A percentile compares a stretch with the other conserved stretches of the same genome.
These are phyloP conservation scores for Hemaris fuciformis DNA, from an alignment of 2,888 invertebrate species.

Conservation along the genomic window DNA sequence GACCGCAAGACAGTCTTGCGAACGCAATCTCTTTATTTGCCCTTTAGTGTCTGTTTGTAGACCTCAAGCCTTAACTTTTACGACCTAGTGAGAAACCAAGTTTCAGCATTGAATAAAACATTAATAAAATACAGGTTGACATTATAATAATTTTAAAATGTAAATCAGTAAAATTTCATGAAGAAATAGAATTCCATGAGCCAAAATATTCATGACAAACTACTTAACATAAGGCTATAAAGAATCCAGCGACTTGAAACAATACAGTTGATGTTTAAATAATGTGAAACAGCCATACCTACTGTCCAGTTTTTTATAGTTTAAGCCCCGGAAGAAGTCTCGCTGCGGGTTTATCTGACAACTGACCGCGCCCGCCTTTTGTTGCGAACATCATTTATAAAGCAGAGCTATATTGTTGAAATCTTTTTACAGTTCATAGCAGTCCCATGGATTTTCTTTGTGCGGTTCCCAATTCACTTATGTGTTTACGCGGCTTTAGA, in stretches of 20 bases:
- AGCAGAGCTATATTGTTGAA: slow-evolving; percentile 28
- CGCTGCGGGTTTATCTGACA: slow-evolving; percentile 30
- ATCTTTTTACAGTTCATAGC: slow-evolving; percentile 28
- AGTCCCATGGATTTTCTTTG: slow-evolving; percentile 12
- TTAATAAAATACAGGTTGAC: no score
- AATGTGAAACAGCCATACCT: background rate
- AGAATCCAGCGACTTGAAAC: background rate
- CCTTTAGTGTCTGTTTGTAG: no score
- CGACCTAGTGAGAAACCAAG: no score
- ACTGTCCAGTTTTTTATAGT: slow-evolving; percentile 17
- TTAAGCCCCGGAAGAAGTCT: slow-evolving; percentile 19
- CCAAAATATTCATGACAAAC: background rate
- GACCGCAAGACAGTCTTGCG: no score
- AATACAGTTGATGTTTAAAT: background rate
- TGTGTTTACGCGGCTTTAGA: background rate
- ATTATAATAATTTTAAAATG: no score
- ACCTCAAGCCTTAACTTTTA: no score
- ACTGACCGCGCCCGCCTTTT: slow-evolving; percentile 32
- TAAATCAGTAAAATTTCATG: background rate
- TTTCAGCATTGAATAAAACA: no score
- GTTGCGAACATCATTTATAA: slow-evolving; percentile 35
- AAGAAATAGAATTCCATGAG: no score
- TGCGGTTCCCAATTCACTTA: slow-evolving; percentile 1
- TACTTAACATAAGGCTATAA: background rate
- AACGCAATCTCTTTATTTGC: no score